phyloP scores from a whole-genome alignment of 2,797 vertebrate genomes.

The Steatocranus sp. region DNA sequence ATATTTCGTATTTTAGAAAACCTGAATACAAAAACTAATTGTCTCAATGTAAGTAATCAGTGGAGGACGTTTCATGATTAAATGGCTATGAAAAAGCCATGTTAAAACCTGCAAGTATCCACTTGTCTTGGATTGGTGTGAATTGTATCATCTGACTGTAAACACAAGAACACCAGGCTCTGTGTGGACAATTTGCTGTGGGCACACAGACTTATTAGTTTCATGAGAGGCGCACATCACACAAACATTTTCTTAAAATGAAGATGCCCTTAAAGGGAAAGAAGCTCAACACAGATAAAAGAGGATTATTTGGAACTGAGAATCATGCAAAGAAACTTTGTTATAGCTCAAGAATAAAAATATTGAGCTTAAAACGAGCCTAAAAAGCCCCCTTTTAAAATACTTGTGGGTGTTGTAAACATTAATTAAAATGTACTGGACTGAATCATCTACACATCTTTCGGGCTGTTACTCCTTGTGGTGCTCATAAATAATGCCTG shows the following conservation, averaged over 20 bases:
- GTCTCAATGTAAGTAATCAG: background rate
- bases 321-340: background rate
- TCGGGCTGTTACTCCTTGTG: background rate
- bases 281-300: background rate
- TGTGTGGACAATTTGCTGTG: background rate
- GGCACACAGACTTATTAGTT: background rate
- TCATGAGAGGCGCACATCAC: background rate
- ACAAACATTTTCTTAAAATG: background rate
- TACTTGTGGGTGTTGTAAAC: conserved; percentile 22
- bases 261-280: background rate
- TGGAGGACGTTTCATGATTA: background rate
- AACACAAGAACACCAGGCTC: background rate
- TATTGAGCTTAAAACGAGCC: background rate
- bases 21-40: background rate
- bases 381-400: background rate
- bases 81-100: background rate
- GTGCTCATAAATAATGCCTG: conserved; percentile 11
- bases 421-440: conserved; percentile 48
- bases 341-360: background rate
- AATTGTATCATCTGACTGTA: background rate
- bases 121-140: background rate
- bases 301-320: background rate
- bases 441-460: conserved; percentile 41
- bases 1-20: background rate
- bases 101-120: background rate